phyloP scores from a whole-genome alignment of 2,888 invertebrate genomes.

The Macaria liturata region DNA sequence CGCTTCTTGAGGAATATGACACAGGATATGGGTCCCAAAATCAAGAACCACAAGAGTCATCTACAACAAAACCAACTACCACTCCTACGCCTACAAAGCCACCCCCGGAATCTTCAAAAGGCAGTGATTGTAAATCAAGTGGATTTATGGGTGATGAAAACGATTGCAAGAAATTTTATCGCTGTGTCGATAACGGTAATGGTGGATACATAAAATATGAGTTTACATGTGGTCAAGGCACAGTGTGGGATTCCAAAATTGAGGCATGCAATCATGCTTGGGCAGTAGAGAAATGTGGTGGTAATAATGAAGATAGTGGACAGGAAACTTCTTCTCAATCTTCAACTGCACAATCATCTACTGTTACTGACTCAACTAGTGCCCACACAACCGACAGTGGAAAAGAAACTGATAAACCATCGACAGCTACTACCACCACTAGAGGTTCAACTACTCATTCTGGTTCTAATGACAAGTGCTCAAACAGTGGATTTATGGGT shows the following conservation, averaged over 20 bases:
- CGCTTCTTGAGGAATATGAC: constrained; percentile 40
- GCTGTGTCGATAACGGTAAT: constrained; percentile 82
- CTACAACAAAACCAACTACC: constrained; percentile 26
- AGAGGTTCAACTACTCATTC: constrained; percentile 31
- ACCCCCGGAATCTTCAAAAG: constrained; percentile 18
- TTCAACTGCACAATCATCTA: neutral
- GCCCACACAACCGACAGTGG: constrained; percentile 15
- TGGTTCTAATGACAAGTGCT: constrained; percentile 39
- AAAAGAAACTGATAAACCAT: constrained; percentile 25
- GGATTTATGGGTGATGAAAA: constrained; percentile 83
- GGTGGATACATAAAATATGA: constrained; percentile 74
- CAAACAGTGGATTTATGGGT: constrained; percentile 85
- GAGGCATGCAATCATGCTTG: constrained; percentile 84
- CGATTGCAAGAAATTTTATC: constrained; percentile 86
- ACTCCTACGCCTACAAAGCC: constrained; percentile 8
- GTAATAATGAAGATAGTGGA: constrained; percentile 22
- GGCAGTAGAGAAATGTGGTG: constrained; percentile 59
- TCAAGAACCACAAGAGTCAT: constrained; percentile 31
- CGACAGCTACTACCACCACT: constrained; percentile 20
- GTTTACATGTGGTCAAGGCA: constrained; percentile 83
- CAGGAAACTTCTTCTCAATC: constrained; percentile 33
- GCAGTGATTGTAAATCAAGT: constrained; percentile 58
- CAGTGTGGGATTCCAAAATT: constrained; percentile 82
- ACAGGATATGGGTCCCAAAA: constrained; percentile 42
- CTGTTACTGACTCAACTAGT: neutral